Conservation (phyloP, 2,888 invertebrate genomes). For the Metellina segmentata region DNA sequence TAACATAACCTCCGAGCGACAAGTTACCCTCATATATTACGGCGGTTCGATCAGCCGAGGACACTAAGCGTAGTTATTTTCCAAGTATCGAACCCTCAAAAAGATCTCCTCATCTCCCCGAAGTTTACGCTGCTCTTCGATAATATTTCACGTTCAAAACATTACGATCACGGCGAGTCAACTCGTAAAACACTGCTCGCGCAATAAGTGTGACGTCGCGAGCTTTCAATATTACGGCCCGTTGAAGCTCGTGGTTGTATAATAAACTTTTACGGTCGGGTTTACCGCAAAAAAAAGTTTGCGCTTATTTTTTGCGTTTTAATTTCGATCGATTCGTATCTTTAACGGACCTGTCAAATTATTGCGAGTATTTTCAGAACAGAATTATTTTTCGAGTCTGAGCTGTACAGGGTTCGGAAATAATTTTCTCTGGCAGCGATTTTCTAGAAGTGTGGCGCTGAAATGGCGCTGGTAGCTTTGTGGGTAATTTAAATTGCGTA, state of each 20-base stretch:
- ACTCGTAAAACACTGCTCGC: slow-evolving; percentile 24
- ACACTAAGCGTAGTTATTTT: background rate
- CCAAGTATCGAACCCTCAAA: background rate
- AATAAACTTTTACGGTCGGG: slow-evolving; percentile 49
- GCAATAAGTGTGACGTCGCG: slow-evolving; percentile 36
- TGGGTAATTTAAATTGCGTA: no score
- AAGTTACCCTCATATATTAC: no score
- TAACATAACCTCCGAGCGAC: no score
- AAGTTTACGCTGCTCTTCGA: background rate
- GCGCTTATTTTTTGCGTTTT: background rate
- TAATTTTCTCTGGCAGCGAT: no score
- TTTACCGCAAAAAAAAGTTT: slow-evolving; percentile 10
- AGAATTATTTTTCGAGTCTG: no score
- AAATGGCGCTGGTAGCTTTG: no score
- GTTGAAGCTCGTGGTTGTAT: slow-evolving; percentile 4
- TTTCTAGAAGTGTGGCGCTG: no score
- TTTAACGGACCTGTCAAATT: slow-evolving; percentile 17
- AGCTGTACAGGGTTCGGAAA: no score
- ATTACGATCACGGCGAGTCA: background rate
- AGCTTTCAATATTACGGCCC: slow-evolving; percentile 19
- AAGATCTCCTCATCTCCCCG: slow-evolving; percentile 2
- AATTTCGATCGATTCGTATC: slow-evolving; percentile 8
- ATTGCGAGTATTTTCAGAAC: background rate
- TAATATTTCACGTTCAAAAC: background rate
- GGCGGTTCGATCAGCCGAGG: background rate